A percentile compares a stretch with the other conserved stretches of the same genome.
Evolutionary conservation across 1,140 invertebrate genomes (phyloP).

Genomic region (Lordiphosa collinella): DNA sequence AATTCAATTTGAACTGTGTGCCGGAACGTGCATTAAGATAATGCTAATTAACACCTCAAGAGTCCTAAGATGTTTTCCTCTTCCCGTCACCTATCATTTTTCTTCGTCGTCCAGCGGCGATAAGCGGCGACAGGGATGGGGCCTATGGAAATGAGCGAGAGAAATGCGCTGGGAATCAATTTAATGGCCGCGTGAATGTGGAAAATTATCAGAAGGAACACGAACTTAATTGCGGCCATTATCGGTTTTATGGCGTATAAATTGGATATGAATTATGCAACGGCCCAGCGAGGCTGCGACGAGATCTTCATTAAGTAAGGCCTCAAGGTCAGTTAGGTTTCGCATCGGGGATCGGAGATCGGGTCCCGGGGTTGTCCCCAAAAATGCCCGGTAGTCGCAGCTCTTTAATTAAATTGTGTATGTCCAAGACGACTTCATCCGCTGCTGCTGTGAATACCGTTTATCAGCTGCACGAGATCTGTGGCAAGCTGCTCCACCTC

Average conservation of each 20-base stretch:
- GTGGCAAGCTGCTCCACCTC: constrained; percentile 3
- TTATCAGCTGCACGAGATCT: constrained; percentile 64
- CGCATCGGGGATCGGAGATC: not conserved
- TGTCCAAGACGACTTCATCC: constrained; percentile 63
- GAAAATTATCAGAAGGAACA: constrained; percentile 75
- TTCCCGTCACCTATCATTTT: constrained; percentile 29
- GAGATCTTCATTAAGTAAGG: constrained; percentile 56
- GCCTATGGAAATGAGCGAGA: constrained; percentile 64
- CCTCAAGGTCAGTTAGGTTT: constrained; percentile 11
- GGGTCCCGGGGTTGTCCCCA: not conserved
- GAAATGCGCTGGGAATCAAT: constrained; percentile 67
- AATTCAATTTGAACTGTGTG: constrained; percentile 77
- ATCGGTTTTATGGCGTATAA: constrained; percentile 73
- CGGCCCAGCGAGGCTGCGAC: constrained; percentile 7
- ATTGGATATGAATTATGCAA: constrained; percentile 76
- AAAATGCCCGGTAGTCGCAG: constrained; percentile 54
- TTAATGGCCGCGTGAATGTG: constrained; percentile 75
- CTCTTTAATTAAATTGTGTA: constrained; percentile 77
- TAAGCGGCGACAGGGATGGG: constrained; percentile 11
- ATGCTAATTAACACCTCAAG: constrained; percentile 72
- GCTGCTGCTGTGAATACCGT: constrained; percentile 13
- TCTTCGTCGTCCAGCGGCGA: constrained; percentile 26
- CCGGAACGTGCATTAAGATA: constrained; percentile 77
- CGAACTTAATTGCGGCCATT: constrained; percentile 75
- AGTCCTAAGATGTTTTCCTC: constrained; percentile 19